phyloP scores from a whole-genome alignment of 2,113 vertebrate genomes.

The Chinchilla lanigera region DNA sequence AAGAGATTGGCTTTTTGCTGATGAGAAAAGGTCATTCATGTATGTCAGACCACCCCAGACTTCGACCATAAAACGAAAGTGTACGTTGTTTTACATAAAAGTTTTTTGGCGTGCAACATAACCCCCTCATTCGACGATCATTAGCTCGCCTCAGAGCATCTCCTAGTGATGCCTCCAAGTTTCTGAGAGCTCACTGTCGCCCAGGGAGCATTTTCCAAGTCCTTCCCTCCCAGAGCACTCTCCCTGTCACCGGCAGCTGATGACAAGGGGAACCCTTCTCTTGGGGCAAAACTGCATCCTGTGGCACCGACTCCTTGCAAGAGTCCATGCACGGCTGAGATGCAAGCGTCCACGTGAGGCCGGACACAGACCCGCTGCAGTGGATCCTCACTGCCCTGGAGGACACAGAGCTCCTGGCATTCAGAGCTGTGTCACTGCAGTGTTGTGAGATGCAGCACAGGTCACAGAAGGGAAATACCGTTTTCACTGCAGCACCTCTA shows the following conservation, averaged over 20 bases:
- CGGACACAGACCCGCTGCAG: too few relatives aligned
- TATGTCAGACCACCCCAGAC: background rate
- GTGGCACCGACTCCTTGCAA: too few relatives aligned
- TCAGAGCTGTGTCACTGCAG: too few relatives aligned
- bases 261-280: fast-evolving
- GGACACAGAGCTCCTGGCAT: too few relatives aligned
- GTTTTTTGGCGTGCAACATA: fast-evolving
- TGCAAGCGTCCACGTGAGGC: too few relatives aligned
- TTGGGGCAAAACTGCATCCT: too few relatives aligned
- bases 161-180: too few relatives aligned
- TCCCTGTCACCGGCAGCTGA: too few relatives aligned
- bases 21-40: background rate
- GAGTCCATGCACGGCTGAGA: too few relatives aligned
- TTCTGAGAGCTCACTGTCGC: background rate
- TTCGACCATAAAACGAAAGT: background rate
- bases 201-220: fast-evolving
- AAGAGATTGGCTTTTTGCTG: background rate
- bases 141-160: background rate
- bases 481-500: fast-evolving
- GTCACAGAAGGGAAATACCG: background rate
- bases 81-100: fast-evolving
- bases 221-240: background rate
- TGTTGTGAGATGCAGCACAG: too few relatives aligned
- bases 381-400: too few relatives aligned
- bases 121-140: too few relatives aligned